Percentiles rank a stretch among this genome's conserved stretches.
Evolutionary conservation across 2,113 vertebrate genomes (phyloP).

Genomic region (Theristicus caerulescens): DNA sequence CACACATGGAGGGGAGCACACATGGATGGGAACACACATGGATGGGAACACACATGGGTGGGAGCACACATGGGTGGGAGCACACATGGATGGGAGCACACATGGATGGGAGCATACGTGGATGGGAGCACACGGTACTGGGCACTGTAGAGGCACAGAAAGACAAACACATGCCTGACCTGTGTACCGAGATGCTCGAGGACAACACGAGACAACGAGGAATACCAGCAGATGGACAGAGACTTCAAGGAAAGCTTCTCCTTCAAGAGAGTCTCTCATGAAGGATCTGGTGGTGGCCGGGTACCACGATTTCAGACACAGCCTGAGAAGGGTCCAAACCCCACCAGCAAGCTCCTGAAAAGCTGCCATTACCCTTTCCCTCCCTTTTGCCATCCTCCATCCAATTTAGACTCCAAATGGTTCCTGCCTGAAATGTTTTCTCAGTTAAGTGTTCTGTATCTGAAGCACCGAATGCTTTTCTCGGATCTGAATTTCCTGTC

Average conservation of each 20-base stretch:
- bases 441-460: not conserved
- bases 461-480: not conserved
- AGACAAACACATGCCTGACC: not conserved
- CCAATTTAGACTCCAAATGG: not conserved
- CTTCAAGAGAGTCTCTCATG: not conserved
- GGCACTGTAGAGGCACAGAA: not conserved
- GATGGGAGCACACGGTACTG: no score
- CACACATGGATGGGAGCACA: not conserved
- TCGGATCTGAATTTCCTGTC: not conserved
- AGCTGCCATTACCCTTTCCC: not conserved
- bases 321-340: not conserved
- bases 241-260: not conserved
- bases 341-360: not conserved
- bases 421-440: not conserved
- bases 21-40: fast-evolving
- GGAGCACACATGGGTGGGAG: not conserved
- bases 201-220: not conserved
- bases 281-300: no score
- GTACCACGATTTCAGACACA: not conserved
- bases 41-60: fast-evolving
- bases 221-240: not conserved
- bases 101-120: no score
- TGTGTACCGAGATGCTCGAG: not conserved
- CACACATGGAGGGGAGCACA: no score
- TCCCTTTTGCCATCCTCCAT: not conserved